A percentile compares a stretch with the other conserved stretches of the same genome.
Conservation (phyloP, 2,888 invertebrate genomes). For the Bruchidius siliquastri region DNA sequence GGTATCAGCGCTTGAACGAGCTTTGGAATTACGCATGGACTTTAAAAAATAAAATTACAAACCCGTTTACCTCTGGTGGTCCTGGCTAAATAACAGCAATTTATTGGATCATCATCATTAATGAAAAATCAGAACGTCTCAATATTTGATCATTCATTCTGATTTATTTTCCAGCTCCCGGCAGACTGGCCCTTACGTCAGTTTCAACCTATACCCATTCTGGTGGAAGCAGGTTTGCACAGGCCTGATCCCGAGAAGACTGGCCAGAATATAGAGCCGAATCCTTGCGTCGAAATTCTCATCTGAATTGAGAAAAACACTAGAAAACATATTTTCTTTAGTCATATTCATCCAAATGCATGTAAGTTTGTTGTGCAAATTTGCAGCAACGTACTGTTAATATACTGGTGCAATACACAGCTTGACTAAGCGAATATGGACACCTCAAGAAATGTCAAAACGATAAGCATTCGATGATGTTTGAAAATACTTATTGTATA, state of each 20-base stretch:
- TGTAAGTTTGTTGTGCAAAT: background rate
- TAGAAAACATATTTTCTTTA: background rate
- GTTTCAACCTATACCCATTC: constrained; percentile 38
- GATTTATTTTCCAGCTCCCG: constrained; percentile 36
- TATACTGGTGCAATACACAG: background rate
- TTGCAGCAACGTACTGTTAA: background rate
- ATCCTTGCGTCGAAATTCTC: constrained; percentile 44
- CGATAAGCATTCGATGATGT: background rate
- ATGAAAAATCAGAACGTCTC: too few species aligned
- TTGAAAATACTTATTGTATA: background rate
- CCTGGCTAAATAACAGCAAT: too few species aligned
- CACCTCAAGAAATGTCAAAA: constrained; percentile 1
- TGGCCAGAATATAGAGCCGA: constrained; percentile 37
- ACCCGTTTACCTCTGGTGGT: too few species aligned
- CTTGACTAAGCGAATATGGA: background rate
- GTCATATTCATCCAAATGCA: background rate
- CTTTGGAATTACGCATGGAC: too few species aligned
- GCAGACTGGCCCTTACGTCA: constrained; percentile 42
- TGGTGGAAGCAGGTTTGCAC: constrained; percentile 34
- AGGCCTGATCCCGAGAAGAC: constrained; percentile 38
- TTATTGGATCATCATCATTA: too few species aligned
- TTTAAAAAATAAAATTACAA: too few species aligned
- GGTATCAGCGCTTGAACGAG: too few species aligned
- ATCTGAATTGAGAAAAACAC: constrained; percentile 28
- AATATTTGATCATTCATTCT: too few species aligned